Conservation (phyloP, 1,140 invertebrate genomes). For the Leptinotarsa texana region DNA sequence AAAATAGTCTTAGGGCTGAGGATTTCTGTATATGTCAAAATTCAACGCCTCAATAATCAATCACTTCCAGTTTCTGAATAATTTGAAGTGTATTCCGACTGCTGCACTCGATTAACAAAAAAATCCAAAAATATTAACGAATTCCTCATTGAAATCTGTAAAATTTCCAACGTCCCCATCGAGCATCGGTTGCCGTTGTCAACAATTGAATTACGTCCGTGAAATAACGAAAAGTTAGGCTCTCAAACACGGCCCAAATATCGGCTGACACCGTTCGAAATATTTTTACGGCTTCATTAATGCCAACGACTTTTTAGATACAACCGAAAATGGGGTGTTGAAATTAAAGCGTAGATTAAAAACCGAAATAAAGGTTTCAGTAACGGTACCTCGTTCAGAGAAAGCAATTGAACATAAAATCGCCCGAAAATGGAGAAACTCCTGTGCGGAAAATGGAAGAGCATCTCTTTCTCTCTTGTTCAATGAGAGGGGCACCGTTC, state of each 20-base stretch:
- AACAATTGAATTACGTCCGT: neutral
- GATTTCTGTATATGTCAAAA: too few species aligned
- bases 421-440: conserved; percentile 1
- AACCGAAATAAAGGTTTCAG: conserved; percentile 40
- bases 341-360: conserved; percentile 53
- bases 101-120: too few species aligned
- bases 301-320: conserved; percentile 44
- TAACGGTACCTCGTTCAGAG: conserved; percentile 30
- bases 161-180: neutral
- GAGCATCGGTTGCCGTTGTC: neutral
- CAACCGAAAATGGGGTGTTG: conserved; percentile 51
- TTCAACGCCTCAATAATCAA: too few species aligned
- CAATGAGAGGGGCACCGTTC: conserved; percentile 34
- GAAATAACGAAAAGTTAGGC: neutral
- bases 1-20: too few species aligned
- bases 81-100: too few species aligned
- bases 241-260: conserved; percentile 19
- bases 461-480: neutral
- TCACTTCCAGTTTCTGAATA: too few species aligned
- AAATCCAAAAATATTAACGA: too few species aligned
- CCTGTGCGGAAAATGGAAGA: neutral
- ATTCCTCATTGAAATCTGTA: too few species aligned
- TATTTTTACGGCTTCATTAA: conserved; percentile 52
- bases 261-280: conserved; percentile 13
- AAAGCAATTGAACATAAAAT: conserved; percentile 52